Evolutionary conservation across 2,888 invertebrate genomes (phyloP).

Genomic region (Ophion ellenae): DNA sequence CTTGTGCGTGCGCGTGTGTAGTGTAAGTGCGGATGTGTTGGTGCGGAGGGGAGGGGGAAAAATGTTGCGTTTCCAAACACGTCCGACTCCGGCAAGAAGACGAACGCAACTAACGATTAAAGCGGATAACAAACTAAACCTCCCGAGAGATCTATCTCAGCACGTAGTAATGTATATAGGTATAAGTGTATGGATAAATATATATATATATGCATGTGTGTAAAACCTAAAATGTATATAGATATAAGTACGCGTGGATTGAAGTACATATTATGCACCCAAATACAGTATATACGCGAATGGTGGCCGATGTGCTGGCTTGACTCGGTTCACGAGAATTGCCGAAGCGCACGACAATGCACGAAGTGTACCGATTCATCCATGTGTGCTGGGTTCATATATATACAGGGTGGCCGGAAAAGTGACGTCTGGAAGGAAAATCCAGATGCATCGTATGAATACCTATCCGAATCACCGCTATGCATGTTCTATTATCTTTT

Average conservation of each 20-base stretch:
- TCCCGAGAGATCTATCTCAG: conserved; percentile 62
- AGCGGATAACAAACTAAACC: conserved; percentile 69
- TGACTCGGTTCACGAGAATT: conserved; percentile 45
- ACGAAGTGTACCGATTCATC: conserved; percentile 9
- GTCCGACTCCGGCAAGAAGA: conserved; percentile 62
- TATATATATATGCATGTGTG: not conserved
- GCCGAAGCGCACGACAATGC: conserved; percentile 53
- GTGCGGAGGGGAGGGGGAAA: not conserved
- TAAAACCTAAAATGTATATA: conserved; percentile 18
- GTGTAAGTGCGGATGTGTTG: not conserved
- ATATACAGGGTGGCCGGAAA: not conserved
- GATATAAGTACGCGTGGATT: conserved; percentile 7
- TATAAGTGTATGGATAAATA: conserved; percentile 3
- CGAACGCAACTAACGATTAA: conserved; percentile 69
- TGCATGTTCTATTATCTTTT: too few relatives aligned
- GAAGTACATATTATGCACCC: conserved; percentile 19
- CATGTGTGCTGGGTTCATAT: not conserved
- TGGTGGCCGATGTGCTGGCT: conserved; percentile 16
- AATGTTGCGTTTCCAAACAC: conserved; percentile 44
- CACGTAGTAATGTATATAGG: conserved; percentile 52
- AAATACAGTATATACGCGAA: conserved; percentile 27
- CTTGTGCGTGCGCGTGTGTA: not conserved
- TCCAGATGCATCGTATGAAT: too few relatives aligned
- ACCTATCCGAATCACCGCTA: too few relatives aligned
- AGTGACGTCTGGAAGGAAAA: too few relatives aligned